A percentile compares a stretch with the other conserved stretches of the same genome.
phyloP scores from a whole-genome alignment of 2,888 invertebrate species.

The Microplitis manilae region DNA sequence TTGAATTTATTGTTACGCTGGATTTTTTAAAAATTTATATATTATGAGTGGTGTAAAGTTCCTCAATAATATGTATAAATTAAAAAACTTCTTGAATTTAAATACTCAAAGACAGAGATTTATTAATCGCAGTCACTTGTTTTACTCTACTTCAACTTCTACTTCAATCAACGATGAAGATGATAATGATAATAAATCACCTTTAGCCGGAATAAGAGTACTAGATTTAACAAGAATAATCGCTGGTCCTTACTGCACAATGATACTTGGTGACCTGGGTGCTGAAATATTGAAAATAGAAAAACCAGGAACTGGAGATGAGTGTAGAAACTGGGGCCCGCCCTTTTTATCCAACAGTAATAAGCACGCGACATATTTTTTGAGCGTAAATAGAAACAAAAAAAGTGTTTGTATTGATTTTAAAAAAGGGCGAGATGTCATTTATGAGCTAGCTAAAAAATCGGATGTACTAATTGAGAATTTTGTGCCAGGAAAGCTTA shows the following conservation, averaged over 20 bases:
- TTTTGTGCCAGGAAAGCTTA: slow-evolving; percentile 92
- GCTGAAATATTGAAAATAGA: slow-evolving; percentile 96
- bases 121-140: background rate
- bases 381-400: slow-evolving; percentile 94
- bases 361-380: slow-evolving; percentile 84
- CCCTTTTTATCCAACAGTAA: slow-evolving; percentile 80
- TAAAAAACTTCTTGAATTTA: background rate
- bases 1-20: background rate
- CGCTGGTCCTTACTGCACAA: slow-evolving; percentile 95
- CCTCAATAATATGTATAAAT: background rate
- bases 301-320: slow-evolving; percentile 86
- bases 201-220: slow-evolving; percentile 81
- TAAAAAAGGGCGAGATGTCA: slow-evolving; percentile 79
- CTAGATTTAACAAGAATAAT: slow-evolving; percentile 89
- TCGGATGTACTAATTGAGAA: slow-evolving; percentile 95
- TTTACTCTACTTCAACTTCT: background rate
- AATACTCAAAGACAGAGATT: background rate
- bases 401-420: slow-evolving; percentile 92
- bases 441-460: slow-evolving; percentile 81
- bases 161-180: background rate
- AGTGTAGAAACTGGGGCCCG: slow-evolving; percentile 94
- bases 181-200: slow-evolving; percentile 69
- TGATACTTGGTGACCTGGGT: slow-evolving; percentile 93
- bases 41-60: background rate
- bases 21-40: background rate